Conservation (phyloP, 2,797 vertebrate genomes). For the Ctenopoma multispine region DNA sequence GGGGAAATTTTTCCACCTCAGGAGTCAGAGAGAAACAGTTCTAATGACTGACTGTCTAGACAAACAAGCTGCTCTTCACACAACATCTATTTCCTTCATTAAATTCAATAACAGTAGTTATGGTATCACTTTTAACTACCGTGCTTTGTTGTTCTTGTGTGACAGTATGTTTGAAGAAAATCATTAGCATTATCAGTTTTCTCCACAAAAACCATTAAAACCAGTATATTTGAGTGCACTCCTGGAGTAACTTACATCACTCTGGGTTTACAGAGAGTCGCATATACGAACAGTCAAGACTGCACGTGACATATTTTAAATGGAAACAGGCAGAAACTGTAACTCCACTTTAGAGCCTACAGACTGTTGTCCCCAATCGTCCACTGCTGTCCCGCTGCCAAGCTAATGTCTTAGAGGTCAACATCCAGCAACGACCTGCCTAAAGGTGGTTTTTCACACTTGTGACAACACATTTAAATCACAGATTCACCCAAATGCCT, state of each 20-base stretch:
- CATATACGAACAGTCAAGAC: background rate
- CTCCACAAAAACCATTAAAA: background rate
- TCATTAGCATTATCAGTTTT: background rate
- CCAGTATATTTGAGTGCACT: too few relatives aligned
- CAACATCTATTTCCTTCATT: background rate
- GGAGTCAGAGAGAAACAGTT: slow-evolving; percentile 1
- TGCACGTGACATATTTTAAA: background rate
- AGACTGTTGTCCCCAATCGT: slow-evolving; percentile 7
- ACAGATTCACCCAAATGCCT: background rate
- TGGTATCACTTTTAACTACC: too few relatives aligned
- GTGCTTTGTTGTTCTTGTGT: background rate
- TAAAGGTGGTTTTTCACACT: background rate
- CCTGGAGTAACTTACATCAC: background rate
- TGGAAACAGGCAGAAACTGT: background rate
- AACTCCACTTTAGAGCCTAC: background rate
- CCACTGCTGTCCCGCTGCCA: slow-evolving; percentile 3
- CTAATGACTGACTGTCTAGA: slow-evolving; percentile 10
- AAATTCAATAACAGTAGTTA: too few relatives aligned
- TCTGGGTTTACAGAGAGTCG: background rate
- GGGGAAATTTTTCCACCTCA: slow-evolving; percentile 18
- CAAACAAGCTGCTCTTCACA: slow-evolving; percentile 1
- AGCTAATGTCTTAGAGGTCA: slow-evolving; percentile 1
- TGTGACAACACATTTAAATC: background rate
- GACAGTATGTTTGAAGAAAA: background rate
- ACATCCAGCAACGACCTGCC: background rate